Conservation (phyloP, 2,797 vertebrate species). For the Lagorchestes hirsutus region DNA sequence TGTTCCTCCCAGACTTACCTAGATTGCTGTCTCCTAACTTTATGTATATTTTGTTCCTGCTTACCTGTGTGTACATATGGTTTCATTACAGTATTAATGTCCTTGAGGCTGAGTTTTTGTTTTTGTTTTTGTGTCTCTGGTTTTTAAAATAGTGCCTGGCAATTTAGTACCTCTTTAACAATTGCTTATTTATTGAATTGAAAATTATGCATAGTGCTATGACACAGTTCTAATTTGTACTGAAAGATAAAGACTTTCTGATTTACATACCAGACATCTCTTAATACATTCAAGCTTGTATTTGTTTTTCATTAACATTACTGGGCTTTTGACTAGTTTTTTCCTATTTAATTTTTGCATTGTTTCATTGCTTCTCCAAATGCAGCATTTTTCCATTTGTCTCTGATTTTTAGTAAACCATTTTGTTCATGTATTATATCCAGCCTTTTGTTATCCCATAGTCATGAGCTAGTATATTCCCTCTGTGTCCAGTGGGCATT, state of each 20-base stretch:
- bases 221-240: not conserved
- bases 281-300: not conserved
- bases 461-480: not conserved
- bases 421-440: conserved; percentile 56
- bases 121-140: not conserved
- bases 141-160: not conserved
- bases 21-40: not conserved
- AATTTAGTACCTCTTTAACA: not conserved
- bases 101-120: not conserved
- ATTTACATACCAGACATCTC: not conserved
- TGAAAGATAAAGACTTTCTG: not conserved
- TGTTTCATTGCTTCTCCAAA: not conserved
- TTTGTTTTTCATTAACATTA: conserved; percentile 18
- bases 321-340: not conserved
- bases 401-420: conserved; percentile 35
- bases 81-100: not conserved
- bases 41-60: not conserved
- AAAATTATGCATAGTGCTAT: not conserved
- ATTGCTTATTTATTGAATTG: not conserved
- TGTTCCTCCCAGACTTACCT: not conserved
- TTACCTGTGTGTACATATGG: not conserved
- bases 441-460: conserved; percentile 21
- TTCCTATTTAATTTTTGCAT: conserved; percentile 17
- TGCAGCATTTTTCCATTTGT: conserved; percentile 12
- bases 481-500: not conserved